Conservation (phyloP, 1,140 invertebrate genomes). For the Apocrypta bakeri region DNA sequence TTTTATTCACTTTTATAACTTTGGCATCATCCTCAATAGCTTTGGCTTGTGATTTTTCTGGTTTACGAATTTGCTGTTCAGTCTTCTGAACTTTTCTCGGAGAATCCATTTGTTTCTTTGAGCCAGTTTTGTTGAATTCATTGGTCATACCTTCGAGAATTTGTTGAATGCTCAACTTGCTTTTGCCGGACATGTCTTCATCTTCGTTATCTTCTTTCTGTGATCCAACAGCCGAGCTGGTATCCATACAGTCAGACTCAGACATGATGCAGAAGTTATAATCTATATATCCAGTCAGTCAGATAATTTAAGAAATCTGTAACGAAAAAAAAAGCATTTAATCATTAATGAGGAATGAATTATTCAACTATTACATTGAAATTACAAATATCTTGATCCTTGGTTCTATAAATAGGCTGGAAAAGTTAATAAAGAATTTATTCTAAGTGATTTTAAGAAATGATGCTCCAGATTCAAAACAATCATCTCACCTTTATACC, state of each 20-base stretch:
- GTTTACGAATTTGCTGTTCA: constrained; percentile 17
- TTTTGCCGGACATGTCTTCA: constrained; percentile 61
- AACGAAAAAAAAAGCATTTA: background rate
- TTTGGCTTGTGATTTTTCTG: constrained; percentile 41
- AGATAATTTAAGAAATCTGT: constrained; percentile 14
- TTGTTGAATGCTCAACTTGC: constrained; percentile 70
- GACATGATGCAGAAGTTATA: constrained; percentile 55
- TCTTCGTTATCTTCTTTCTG: constrained; percentile 63
- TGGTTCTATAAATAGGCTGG: background rate
- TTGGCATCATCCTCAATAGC: constrained; percentile 33
- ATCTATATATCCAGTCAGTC: background rate
- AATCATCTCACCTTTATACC: background rate
- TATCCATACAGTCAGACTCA: constrained; percentile 58
- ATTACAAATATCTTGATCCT: background rate
- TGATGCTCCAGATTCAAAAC: background rate
- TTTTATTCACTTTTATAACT: constrained; percentile 16
- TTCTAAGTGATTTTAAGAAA: background rate
- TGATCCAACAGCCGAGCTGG: constrained; percentile 61
- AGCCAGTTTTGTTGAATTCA: constrained; percentile 71
- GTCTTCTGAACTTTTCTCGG: constrained; percentile 14
- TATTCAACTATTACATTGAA: background rate
- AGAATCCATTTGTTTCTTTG: constrained; percentile 47
- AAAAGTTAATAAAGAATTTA: background rate
- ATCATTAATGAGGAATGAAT: background rate
- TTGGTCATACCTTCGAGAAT: constrained; percentile 75